Conservation (phyloP, 2,113 vertebrate genomes). For the Nicator chloris region DNA sequence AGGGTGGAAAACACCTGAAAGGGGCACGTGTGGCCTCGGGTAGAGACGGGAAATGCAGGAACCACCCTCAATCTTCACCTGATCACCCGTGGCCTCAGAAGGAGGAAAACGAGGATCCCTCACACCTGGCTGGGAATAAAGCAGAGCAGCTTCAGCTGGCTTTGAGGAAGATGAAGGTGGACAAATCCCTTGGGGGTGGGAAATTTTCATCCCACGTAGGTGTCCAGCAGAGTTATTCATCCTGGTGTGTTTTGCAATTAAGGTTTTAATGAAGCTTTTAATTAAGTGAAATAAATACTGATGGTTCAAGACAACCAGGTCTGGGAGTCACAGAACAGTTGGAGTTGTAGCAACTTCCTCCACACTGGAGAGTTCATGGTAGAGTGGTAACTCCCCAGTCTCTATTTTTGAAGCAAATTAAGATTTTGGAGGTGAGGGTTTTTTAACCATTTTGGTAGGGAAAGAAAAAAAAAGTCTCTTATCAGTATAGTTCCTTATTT, state of each 20-base stretch:
- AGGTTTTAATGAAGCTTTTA: background rate
- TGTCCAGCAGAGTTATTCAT: accelerated
- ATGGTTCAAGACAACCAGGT: accelerated
- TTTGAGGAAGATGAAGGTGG: constrained; percentile 45
- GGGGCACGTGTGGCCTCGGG: accelerated
- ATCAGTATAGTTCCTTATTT: background rate
- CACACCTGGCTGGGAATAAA: accelerated
- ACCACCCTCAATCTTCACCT: background rate
- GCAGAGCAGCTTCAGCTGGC: background rate
- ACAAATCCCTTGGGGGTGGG: background rate
- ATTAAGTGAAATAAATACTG: background rate
- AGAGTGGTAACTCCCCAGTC: background rate
- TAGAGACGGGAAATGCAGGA: background rate
- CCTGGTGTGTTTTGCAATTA: background rate
- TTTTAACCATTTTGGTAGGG: background rate
- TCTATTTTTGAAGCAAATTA: background rate
- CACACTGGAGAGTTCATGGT: accelerated
- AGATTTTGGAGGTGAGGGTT: accelerated
- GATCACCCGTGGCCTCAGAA: background rate
- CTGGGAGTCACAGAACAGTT: background rate
- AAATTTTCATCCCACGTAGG: accelerated
- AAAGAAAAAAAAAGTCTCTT: background rate
- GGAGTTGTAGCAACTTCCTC: background rate
- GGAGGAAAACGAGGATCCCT: background rate
- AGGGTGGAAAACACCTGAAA: accelerated